These are phyloP conservation scores for Pocillopora damicornis DNA, from an alignment of 64 coral and sea anemone genomes.

Conservation along the genomic window DNA sequence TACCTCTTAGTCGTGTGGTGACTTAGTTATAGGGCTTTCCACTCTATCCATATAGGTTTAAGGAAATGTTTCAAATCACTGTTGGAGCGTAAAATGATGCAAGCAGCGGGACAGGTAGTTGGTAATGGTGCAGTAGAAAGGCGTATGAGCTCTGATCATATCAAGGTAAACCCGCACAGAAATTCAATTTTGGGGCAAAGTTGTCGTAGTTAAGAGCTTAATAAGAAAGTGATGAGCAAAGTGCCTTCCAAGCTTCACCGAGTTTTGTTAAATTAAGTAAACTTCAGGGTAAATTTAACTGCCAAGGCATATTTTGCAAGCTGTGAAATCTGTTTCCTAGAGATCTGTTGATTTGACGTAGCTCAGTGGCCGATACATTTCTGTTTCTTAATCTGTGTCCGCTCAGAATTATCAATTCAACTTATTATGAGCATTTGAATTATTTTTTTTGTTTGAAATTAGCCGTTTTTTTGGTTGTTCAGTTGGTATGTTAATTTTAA, in stretches of 20 bases:
- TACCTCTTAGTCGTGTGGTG: no score
- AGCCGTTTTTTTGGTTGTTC: no score
- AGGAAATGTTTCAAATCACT: not conserved
- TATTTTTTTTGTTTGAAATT: no score
- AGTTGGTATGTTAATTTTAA: no score
- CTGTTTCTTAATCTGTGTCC: no score
- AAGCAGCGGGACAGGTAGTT: not conserved
- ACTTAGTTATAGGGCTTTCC: not conserved
- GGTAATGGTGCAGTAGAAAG: constrained; percentile 9
- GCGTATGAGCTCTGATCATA: constrained; percentile 2
- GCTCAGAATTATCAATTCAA: no score
- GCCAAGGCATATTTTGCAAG: no score
- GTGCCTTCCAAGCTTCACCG: not conserved
- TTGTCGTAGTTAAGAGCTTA: not conserved
- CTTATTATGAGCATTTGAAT: no score
- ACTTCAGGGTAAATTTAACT: not conserved
- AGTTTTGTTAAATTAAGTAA: not conserved
- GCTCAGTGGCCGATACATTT: no score
- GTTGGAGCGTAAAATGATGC: not conserved
- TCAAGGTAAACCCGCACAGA: not conserved
- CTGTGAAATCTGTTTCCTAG: not conserved
- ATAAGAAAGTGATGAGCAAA: not conserved
- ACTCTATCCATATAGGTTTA: not conserved
- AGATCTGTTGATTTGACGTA: no score
- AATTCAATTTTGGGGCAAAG: not conserved